Base-by-base conservation (phyloP, 2,888 invertebrate species). In the Orchesellides sinensis region DNA sequence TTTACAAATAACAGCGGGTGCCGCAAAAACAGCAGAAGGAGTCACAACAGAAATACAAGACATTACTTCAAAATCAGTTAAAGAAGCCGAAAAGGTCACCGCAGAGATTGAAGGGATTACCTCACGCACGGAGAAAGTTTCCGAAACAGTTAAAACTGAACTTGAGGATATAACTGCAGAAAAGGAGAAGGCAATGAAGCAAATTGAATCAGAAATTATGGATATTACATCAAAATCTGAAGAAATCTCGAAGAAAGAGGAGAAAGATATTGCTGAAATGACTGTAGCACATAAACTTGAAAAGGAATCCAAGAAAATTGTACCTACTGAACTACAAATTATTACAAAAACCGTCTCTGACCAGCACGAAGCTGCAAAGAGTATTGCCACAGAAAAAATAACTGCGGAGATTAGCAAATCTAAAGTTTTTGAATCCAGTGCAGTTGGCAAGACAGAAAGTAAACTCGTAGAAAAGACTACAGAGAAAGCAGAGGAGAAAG, bases 241-340 rank as follows among this genome's bases (percentile, higher is more conserved):
- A 40, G 45, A 14, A 8, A 12, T 5, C 14, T 59, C 47, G 6
- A 70, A 65, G 69, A 23, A 35, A 8, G 75, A 52, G 23, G 75
- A 74, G 32, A 70, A 75, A 32, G 45, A 27, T 3, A 70, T 75
- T 56, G 65, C 59, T 8, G 32, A 40, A 29, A 17, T 56, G 29
- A 35, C 52, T 32, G 19, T n/a, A 21, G 21, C 32, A 12, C 29
- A 72, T 14, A 72, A 45, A 45, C 23, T 23, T 35, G 72, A 92
- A 88, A 91, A 91, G 83, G 91, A 91, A n/a, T 91, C 91, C 89
- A 89, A 92, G 17, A 89, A 91, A 3, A 91, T 87, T 90, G 91
- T n/a, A 90, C 90, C 83, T 88, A 91, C 40, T 91, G 92, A 88
- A 91, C 91, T 85, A 91, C 91, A 59, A 79, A 0, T 52, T 21